Evolutionary conservation across 2,888 invertebrate species (phyloP).

Genomic region (Hydroisotoma schaefferi): DNA sequence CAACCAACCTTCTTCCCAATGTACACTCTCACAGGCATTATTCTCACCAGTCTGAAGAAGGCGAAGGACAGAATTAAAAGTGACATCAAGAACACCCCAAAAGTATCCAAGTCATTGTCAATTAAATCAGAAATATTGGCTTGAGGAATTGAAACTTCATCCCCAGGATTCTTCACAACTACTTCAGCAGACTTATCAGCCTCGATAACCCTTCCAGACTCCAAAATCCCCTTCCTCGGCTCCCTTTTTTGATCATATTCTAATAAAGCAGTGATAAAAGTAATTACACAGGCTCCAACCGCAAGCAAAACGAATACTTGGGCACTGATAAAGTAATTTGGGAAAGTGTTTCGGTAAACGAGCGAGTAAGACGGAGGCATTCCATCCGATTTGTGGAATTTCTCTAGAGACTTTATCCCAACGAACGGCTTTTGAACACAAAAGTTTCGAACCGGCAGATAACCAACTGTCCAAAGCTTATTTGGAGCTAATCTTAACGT

Average conservation of each 20-base stretch:
- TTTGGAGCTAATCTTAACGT: too few relatives aligned
- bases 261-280: too few relatives aligned
- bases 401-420: not conserved
- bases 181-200: too few relatives aligned
- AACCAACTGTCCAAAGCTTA: too few relatives aligned
- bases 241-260: too few relatives aligned
- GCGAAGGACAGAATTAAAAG: slow-evolving; percentile 4
- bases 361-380: slow-evolving; percentile 33
- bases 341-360: slow-evolving; percentile 34
- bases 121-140: slow-evolving; percentile 12
- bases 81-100: not conserved
- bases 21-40: slow-evolving; percentile 26
- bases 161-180: not conserved
- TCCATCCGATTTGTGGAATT: slow-evolving; percentile 21
- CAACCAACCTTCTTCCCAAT: slow-evolving; percentile 23
- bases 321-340: slow-evolving; percentile 19
- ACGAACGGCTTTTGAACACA: slow-evolving; percentile 20
- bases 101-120: not conserved
- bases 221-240: too few relatives aligned
- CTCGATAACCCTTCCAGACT: too few relatives aligned
- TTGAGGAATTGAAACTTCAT: not conserved
- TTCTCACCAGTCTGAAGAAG: slow-evolving; percentile 8
- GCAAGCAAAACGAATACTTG: slow-evolving; percentile 21
- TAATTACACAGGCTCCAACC: slow-evolving; percentile 6
- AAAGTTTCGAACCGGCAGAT: too few relatives aligned